Evolutionary conservation across 2,888 invertebrate genomes (phyloP).

Genomic region (Parnassius glacialis): DNA sequence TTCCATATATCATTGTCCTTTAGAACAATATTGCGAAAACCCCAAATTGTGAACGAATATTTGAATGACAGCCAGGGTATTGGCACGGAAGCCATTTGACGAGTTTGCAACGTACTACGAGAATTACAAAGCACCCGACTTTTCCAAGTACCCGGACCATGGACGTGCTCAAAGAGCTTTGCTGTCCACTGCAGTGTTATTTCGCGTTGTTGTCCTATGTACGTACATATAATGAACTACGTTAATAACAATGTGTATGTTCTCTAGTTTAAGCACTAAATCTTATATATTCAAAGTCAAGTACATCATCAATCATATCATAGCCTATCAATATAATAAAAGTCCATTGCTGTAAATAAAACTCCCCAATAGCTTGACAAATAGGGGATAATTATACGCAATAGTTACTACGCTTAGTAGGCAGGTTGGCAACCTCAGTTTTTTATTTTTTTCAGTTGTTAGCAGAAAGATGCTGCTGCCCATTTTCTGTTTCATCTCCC

Average conservation of each 20-base stretch:
- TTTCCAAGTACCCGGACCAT: slow-evolving; percentile 41
- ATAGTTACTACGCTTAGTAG: no score
- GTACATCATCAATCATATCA: no score
- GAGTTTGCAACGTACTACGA: slow-evolving; percentile 23
- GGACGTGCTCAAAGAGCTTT: slow-evolving; percentile 65
- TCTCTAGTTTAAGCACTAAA: neutral
- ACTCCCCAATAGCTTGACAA: no score
- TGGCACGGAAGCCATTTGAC: slow-evolving; percentile 28
- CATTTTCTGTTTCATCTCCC: no score
- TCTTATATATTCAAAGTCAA: no score
- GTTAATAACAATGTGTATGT: neutral
- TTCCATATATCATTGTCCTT: no score
- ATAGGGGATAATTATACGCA: no score
- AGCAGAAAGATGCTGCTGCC: no score
- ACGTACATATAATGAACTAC: slow-evolving; percentile 23
- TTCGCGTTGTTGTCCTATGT: slow-evolving; percentile 35
- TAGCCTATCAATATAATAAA: no score
- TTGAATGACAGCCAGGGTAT: neutral
- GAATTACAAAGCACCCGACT: slow-evolving; percentile 46
- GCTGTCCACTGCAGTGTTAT: slow-evolving; percentile 54
- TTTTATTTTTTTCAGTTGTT: no score
- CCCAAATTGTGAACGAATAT: neutral
- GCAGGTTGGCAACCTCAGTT: no score
- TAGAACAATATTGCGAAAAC: neutral
- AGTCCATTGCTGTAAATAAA: no score